Evolutionary conservation across 2,888 invertebrate species (phyloP).

Genomic region (Volucella inflata): DNA sequence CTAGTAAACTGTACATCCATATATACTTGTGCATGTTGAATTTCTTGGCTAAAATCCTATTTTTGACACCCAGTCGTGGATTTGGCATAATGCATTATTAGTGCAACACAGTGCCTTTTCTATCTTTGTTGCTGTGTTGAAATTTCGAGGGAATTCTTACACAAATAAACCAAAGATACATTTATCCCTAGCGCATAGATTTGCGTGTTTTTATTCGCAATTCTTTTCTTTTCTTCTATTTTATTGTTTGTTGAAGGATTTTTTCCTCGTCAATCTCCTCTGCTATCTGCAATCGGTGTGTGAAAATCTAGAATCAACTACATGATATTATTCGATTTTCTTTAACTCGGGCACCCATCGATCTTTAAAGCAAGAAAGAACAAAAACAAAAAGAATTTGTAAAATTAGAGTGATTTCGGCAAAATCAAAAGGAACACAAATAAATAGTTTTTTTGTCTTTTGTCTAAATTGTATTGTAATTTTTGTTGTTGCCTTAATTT

Average conservation of each 20-base stretch:
- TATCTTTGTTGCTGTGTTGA: constrained; percentile 33
- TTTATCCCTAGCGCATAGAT: constrained; percentile 31
- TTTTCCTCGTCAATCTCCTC: constrained; percentile 60
- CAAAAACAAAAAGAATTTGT: constrained; percentile 28
- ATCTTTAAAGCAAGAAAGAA: constrained; percentile 58
- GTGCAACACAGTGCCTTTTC: constrained; percentile 47
- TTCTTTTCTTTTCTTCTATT: constrained; percentile 31
- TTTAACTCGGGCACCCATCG: constrained; percentile 56
- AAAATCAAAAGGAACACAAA: constrained; percentile 33
- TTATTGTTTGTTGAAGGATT: constrained; percentile 63
- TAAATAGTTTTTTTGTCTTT: constrained; percentile 59
- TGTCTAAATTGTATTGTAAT: constrained; percentile 60
- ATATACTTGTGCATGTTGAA: constrained; percentile 26
- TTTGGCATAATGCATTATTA: constrained; percentile 68
- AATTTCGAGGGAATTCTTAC: constrained; percentile 62
- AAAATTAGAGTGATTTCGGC: constrained; percentile 41
- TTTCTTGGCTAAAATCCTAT: constrained; percentile 69
- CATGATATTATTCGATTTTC: constrained; percentile 18
- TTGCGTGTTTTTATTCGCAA: constrained; percentile 21
- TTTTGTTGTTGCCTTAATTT: neutral
- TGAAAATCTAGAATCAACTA: constrained; percentile 62
- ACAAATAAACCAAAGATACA: constrained; percentile 58
- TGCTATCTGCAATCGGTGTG: constrained; percentile 59
- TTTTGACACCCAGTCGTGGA: constrained; percentile 71
- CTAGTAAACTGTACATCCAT: too few species aligned